A percentile compares a stretch with the other conserved stretches of the same genome.
Evolutionary conservation across 2,797 vertebrate genomes (phyloP).

Genomic region (Vespertilio murinus): DNA sequence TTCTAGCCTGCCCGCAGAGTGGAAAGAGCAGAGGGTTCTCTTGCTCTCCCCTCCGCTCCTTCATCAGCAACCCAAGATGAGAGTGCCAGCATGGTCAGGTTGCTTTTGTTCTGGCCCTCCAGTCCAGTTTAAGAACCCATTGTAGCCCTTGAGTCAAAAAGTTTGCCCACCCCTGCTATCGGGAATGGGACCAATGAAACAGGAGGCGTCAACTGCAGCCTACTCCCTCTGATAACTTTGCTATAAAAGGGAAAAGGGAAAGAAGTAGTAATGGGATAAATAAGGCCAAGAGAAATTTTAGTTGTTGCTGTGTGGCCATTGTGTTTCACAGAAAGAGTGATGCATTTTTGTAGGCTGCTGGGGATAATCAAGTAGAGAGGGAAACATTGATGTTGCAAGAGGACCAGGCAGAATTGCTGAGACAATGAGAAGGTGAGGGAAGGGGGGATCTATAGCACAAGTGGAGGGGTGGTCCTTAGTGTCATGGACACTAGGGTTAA

Average conservation of each 20-base stretch:
- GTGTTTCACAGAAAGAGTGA: neutral
- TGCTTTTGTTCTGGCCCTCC: no score
- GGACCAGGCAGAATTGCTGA: neutral
- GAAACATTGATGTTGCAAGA: neutral
- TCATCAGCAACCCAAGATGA: no score
- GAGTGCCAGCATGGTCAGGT: no score
- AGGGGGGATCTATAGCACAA: neutral
- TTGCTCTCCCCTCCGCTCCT: no score
- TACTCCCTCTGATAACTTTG: neutral
- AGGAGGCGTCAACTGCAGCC: neutral
- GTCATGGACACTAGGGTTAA: neutral
- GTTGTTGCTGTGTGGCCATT: neutral
- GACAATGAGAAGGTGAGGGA: neutral
- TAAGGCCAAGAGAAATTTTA: neutral
- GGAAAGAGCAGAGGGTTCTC: no score
- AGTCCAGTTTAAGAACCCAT: no score
- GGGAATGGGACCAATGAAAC: neutral
- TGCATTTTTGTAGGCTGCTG: neutral
- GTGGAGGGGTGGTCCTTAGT: neutral
- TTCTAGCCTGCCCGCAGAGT: no score
- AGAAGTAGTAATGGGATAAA: neutral
- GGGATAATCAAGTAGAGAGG: neutral
- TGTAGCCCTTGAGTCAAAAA: no score
- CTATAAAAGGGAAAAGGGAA: neutral
- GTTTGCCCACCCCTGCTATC: no score